A percentile compares a stretch with the other conserved stretches of the same genome.
Evolutionary conservation across 2,797 vertebrate species (phyloP).

Genomic region (Manis javanica): DNA sequence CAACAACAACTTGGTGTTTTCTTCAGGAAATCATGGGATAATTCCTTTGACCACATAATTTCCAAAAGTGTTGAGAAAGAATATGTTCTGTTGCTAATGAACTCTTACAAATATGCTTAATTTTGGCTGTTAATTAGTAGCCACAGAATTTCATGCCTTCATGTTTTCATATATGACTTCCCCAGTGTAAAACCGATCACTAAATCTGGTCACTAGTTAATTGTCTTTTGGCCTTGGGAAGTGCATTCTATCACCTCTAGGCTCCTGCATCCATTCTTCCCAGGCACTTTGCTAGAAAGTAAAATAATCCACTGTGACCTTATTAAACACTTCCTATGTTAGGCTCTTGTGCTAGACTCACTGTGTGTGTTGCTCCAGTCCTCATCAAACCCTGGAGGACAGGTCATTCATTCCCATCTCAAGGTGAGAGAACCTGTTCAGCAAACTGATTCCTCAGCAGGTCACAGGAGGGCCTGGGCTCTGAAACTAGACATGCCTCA

Average conservation of each 20-base stretch:
- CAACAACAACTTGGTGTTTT: neutral
- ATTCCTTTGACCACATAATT: conserved; percentile 17
- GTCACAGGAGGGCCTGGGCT: neutral
- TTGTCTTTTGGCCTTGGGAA: neutral
- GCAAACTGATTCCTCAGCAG: neutral
- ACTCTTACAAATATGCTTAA: neutral
- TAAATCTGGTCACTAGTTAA: neutral
- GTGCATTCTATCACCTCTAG: neutral
- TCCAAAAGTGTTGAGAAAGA: neutral
- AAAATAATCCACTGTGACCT: neutral
- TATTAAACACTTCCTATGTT: neutral
- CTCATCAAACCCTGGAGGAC: neutral
- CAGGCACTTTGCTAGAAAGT: neutral
- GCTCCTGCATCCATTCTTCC: neutral
- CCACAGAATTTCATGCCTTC: neutral
- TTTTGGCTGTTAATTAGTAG: neutral
- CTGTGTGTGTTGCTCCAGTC: neutral
- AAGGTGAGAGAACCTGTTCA: neutral
- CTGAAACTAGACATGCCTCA: neutral
- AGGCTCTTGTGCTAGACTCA: neutral
- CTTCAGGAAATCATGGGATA: neutral
- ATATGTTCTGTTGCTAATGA: neutral
- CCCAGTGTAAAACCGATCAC: neutral
- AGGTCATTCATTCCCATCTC: neutral
- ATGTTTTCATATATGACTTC: neutral